Percentiles rank a stretch among this genome's conserved stretches.
These are phyloP conservation scores for Dryadula phaetusa DNA, from an alignment of 2,888 invertebrate genomes.

Conservation along the genomic window DNA sequence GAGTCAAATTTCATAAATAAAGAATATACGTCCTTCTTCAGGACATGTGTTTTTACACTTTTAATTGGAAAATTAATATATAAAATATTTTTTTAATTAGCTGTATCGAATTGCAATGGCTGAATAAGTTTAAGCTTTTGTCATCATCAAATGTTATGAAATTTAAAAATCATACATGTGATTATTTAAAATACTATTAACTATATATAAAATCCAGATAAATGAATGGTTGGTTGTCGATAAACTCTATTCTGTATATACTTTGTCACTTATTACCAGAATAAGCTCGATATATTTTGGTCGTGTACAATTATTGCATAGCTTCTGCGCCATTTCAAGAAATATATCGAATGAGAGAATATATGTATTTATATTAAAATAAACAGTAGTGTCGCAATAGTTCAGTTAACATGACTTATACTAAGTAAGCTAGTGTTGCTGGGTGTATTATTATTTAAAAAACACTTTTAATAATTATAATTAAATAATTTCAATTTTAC, in stretches of 20 bases:
- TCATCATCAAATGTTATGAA: not conserved
- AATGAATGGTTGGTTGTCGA: not conserved
- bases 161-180: not conserved
- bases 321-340: conserved; percentile 34
- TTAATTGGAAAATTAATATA: too few relatives aligned
- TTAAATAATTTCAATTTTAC: not conserved
- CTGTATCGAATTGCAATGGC: not conserved
- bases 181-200: not conserved
- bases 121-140: not conserved
- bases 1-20: too few relatives aligned
- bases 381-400: conserved; percentile 35
- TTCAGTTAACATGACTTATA: conserved; percentile 16
- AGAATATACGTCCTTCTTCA: too few relatives aligned
- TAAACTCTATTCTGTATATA: not conserved
- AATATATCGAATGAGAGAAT: conserved; percentile 17
- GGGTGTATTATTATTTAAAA: conserved; percentile 32
- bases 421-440: conserved; percentile 40
- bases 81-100: not conserved
- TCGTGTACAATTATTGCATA: conserved; percentile 29
- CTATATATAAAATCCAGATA: not conserved
- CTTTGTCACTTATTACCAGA: conserved; percentile 31
- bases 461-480: conserved; percentile 40
- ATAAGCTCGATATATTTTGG: conserved; percentile 40
- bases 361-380: conserved; percentile 14
- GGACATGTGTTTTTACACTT: too few relatives aligned